Base-by-base conservation (phyloP, 2,113 vertebrate genomes). In the Machaerirhynchus nigripectus region DNA sequence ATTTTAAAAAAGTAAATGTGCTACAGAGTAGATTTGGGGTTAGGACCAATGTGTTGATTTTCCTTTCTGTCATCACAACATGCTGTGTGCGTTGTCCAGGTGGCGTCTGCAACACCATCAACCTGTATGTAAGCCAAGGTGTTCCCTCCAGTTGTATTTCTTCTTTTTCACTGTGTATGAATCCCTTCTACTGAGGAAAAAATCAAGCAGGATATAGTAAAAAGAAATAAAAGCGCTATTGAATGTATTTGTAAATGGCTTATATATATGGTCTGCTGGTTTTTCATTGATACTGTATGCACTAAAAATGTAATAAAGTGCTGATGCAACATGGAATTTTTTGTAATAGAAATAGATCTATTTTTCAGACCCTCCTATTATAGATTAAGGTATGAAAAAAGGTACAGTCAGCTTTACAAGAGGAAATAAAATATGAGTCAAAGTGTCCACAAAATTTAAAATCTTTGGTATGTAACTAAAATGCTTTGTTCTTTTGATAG, bases 401-500 rank as follows among this genome's bases (percentile, higher is more conserved):
- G 31, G 15, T 39, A 28, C 33, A 46, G 5, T 46, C 19, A 74
- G 16, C 39, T 86, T 84, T 86, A 74, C n/a, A 59, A 64, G 37
- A 87, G 46, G 73, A 87, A 95, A 83, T 63, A 80, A 93, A 92
- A 57, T 47, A 2, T 19, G 93, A 91, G 42, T 81, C 55, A 68
- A 1, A 6, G 21, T 55, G 87, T 13, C 26, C 42, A 87, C 7
- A 78, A 60, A 87, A 60, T 64, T 84, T 57, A 21, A 83, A 55
- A 68, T 67, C 21, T 69, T 95, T 52, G 15, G 20, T 47, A 30
- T 86, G 27, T 75, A 75, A 96, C 92, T 91, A 79, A 97, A 93
- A 87, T 84, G 3, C 37, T 96, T 31, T 97, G 13, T 96, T 98
- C 47, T 97, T 57, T 98, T 97, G 69, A 96, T 96, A 99, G 99